Evolutionary conservation across 2,113 vertebrate species (phyloP), one percentile per base, ranked within the genome.

Genomic region (Antechinus flavipes): DNA sequence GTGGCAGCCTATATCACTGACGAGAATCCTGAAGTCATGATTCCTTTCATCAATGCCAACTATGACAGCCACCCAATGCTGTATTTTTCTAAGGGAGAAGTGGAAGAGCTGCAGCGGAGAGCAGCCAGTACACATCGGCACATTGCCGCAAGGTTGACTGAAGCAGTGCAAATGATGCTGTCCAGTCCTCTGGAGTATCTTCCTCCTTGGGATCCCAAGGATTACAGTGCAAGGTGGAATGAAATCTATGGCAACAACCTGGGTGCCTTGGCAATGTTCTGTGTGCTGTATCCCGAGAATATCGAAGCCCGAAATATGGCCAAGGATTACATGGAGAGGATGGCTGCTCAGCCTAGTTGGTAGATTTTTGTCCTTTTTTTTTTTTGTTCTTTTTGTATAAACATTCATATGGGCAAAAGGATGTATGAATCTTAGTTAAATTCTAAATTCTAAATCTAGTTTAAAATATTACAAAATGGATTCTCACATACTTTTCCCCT

Each of bases 311-410:
- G 99, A 56, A 98, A 97, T 95, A 98, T 99, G 98, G 99, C 99
- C 97, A 99, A 98, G 96, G 99, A 99, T 98, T 99, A 99, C 99
- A 99, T 99, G 99, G 99, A 99, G 98, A 99, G 99, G 98, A 99
- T 99, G 99, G 99, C 99, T 0, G 99, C 99, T 98, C 99, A 99
- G 99, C 99, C 99, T 99, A 99, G 99, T 99, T 99, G 99, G 99
- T 99, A 99, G 98, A 99, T 99, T 99, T 99, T 99, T 98, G 99
- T 98, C 96, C 97, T 98, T 98, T 96, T 97, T 98, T 97, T 97
- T 49, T 98, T 98, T 96, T 97, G 61, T 98, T 99, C 84, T 98
- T 99, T 93, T 94, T 96, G 95, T 97, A 94, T 94, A 91, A 56
- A 93, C 50, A 42, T 91, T 97, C 90, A 8, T 35, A 9, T 61